A percentile compares a stretch with the other conserved stretches of the same genome.
These are phyloP conservation scores for Lordiphosa stackelbergi DNA, from an alignment of 1,140 invertebrate species.

Conservation along the genomic window DNA sequence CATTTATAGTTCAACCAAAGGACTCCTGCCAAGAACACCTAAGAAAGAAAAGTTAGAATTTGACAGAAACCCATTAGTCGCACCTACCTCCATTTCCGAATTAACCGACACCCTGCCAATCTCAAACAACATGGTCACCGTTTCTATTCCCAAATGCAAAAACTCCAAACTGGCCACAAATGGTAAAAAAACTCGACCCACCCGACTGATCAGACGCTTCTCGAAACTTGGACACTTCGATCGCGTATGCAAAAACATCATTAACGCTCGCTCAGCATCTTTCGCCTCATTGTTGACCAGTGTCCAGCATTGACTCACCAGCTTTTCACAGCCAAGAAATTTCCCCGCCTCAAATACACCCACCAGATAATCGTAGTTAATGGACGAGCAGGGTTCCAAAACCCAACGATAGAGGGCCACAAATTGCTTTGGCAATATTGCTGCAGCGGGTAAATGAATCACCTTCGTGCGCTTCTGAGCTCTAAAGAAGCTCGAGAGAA, in stretches of 20 bases:
- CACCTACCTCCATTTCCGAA: conserved; percentile 24
- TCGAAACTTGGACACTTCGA: not conserved
- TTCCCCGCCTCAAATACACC: not conserved
- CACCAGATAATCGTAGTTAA: not conserved
- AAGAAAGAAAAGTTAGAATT: not conserved
- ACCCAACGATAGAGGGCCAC: conserved; percentile 9
- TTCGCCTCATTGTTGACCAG: not conserved
- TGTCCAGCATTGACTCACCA: not conserved
- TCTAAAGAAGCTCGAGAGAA: not conserved
- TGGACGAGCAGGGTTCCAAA: not conserved
- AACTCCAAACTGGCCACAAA: conserved; percentile 9
- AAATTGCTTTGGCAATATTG: conserved; percentile 3
- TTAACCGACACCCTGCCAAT: conserved; percentile 10
- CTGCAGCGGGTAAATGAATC: conserved; percentile 1
- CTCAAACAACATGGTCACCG: not conserved
- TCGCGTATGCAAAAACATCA: not conserved
- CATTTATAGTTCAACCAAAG: conserved; percentile 16
- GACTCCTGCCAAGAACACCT: conserved; percentile 4
- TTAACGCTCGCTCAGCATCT: not conserved
- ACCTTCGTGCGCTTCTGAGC: not conserved
- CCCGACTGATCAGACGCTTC: not conserved
- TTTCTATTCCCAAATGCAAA: not conserved
- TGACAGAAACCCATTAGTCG: not conserved
- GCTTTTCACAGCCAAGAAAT: not conserved
- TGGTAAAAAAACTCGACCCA: not conserved